A percentile compares a stretch with the other conserved stretches of the same genome.
These are phyloP conservation scores for Neoniphon sammara DNA, from an alignment of 2,797 vertebrate species.

Conservation along the genomic window DNA sequence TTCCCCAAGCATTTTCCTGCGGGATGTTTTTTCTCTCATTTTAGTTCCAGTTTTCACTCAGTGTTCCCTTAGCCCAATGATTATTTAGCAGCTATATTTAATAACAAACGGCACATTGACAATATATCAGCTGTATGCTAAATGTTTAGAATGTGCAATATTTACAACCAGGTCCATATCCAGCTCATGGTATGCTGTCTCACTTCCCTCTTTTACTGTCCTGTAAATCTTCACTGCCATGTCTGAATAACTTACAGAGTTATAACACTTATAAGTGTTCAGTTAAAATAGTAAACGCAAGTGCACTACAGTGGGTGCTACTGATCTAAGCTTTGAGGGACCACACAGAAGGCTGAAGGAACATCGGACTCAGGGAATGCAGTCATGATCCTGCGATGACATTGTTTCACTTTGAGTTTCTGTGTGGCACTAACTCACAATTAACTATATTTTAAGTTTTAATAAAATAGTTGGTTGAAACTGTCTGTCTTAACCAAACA, in stretches of 20 bases:
- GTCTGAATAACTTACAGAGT: too few relatives aligned
- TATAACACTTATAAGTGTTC: too few relatives aligned
- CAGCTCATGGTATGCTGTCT: not conserved
- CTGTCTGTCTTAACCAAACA: not conserved
- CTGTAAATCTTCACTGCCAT: too few relatives aligned
- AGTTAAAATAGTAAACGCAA: not conserved
- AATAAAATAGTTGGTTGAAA: not conserved
- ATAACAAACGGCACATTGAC: not conserved
- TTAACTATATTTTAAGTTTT: not conserved
- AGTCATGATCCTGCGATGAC: not conserved
- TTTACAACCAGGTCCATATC: not conserved
- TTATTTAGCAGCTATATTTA: not conserved
- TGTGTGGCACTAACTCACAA: not conserved
- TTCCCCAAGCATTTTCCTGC: too few relatives aligned
- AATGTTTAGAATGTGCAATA: not conserved
- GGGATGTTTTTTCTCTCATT: too few relatives aligned
- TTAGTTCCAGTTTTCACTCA: too few relatives aligned
- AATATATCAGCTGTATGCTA: not conserved
- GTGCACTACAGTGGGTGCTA: not conserved
- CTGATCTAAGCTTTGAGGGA: slow-evolving; percentile 9
- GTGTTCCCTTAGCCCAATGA: not conserved
- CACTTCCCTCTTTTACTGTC: not conserved
- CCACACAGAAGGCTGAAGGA: not conserved
- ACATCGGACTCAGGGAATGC: not conserved
- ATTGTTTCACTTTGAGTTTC: not conserved